Evolutionary conservation across 2,113 vertebrate species (phyloP).

Genomic region (Silurus asotus): DNA sequence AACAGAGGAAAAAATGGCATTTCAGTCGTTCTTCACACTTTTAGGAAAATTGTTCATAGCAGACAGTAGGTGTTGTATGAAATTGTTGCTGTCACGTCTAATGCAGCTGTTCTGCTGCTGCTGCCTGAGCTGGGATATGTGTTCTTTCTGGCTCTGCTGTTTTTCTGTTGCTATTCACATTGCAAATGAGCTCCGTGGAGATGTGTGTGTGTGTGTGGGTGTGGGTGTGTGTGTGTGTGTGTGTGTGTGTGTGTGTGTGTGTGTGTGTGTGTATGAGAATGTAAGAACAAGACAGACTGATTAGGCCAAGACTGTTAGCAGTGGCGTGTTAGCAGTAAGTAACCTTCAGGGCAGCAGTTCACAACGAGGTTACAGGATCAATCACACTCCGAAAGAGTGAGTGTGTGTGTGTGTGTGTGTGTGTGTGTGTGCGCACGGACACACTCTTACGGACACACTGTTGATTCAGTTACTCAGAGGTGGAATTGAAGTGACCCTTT

Average conservation of each 20-base stretch:
- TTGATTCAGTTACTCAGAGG: constrained; percentile 7
- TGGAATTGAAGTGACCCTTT: background rate
- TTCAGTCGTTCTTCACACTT: constrained; percentile 42
- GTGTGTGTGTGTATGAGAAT: background rate
- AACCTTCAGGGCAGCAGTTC: constrained; percentile 68
- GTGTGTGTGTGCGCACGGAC: constrained; percentile 21
- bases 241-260: constrained; percentile 42
- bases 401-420: background rate
- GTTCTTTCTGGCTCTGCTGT: background rate
- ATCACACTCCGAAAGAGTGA: constrained; percentile 54
- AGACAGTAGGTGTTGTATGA: constrained; percentile 66
- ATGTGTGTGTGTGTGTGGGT: background rate
- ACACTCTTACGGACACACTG: constrained; percentile 23
- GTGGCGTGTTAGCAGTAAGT: constrained; percentile 66
- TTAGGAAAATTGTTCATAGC: constrained; percentile 58
- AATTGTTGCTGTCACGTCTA: constrained; percentile 67
- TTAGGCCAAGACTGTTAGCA: constrained; percentile 54
- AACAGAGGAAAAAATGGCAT: constrained; percentile 53
- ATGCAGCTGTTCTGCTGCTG: constrained; percentile 56
- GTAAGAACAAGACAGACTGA: constrained; percentile 29
- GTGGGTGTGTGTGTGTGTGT: background rate
- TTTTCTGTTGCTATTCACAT: background rate
- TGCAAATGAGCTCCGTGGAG: background rate
- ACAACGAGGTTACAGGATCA: constrained; percentile 67
- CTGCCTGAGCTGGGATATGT: background rate